Percentiles rank a stretch among this genome's conserved stretches.
Conservation (phyloP, 2,888 invertebrate species). For the Nesidiocoris tenuis region DNA sequence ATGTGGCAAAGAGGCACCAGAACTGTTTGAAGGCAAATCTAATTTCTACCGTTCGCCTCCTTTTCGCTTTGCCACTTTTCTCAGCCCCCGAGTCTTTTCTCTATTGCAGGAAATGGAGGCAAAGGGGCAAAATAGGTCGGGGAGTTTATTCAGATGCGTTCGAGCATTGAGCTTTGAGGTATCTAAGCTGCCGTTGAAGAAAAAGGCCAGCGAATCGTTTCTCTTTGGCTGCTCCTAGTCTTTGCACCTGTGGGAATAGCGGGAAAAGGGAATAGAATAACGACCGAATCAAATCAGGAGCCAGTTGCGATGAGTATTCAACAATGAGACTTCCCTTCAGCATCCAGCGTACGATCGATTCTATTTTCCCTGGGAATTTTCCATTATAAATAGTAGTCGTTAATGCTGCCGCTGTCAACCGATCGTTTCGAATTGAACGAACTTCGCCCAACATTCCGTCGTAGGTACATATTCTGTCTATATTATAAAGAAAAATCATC, state of each 20-base stretch:
- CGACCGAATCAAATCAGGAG: not conserved
- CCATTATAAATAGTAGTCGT: too few species aligned
- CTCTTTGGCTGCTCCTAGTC: not conserved
- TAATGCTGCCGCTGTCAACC: too few species aligned
- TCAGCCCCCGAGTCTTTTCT: not conserved
- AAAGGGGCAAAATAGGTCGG: conserved; percentile 13
- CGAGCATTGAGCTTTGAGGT: conserved; percentile 29
- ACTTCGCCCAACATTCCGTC: too few species aligned
- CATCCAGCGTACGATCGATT: too few species aligned
- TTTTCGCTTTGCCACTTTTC: conserved; percentile 21
- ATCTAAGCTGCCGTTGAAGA: not conserved
- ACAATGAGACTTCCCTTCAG: too few species aligned
- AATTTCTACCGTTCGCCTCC: conserved; percentile 23
- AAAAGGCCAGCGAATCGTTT: not conserved
- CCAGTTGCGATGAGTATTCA: too few species aligned
- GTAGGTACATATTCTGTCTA: too few species aligned
- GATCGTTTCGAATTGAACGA: too few species aligned
- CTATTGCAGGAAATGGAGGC: not conserved
- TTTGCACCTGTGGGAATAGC: not conserved
- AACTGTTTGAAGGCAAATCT: conserved; percentile 30
- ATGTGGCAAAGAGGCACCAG: not conserved
- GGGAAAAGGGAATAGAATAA: not conserved
- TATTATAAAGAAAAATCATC: too few species aligned
- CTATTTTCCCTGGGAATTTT: too few species aligned
- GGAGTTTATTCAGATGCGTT: conserved; percentile 36